Conservation (phyloP, 2,113 vertebrate genomes). For the Halichoeres trimaculatus region DNA sequence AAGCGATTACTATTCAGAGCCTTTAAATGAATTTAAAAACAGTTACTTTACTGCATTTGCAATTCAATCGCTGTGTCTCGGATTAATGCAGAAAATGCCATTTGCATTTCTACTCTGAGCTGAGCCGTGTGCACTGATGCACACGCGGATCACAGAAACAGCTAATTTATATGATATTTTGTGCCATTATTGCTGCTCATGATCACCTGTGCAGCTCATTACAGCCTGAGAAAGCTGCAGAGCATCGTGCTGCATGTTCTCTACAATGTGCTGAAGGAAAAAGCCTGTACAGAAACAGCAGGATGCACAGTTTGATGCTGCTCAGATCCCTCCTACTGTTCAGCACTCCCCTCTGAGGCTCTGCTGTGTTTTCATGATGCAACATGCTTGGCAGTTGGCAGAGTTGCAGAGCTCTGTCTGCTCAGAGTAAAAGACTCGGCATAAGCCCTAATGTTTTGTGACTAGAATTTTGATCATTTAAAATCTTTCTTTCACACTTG, state of each 20-base stretch:
- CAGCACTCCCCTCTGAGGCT: conserved; percentile 61
- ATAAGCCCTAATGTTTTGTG: conserved; percentile 65
- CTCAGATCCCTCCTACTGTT: conserved; percentile 65
- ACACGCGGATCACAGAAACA: conserved; percentile 47
- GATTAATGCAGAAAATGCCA: conserved; percentile 74
- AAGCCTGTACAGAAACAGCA: conserved; percentile 44
- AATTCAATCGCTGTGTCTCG: conserved; percentile 73
- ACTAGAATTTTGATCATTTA: conserved; percentile 76
- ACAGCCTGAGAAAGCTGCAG: conserved; percentile 1
- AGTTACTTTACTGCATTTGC: conserved; percentile 76
- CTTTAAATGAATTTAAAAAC: conserved; percentile 76
- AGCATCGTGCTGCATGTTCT: conserved; percentile 16
- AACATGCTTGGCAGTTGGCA: conserved; percentile 69
- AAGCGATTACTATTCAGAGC: conserved; percentile 67
- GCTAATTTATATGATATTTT: conserved; percentile 59
- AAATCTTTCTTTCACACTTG: conserved; percentile 59
- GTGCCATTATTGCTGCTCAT: conserved; percentile 56
- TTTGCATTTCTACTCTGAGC: conserved; percentile 71
- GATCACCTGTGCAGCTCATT: conserved; percentile 61
- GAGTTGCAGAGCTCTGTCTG: conserved; percentile 59
- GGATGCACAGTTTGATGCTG: conserved; percentile 39
- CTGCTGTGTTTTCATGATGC: conserved; percentile 75
- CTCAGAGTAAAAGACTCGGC: conserved; percentile 58
- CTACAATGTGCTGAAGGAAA: neutral
- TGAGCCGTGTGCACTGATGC: conserved; percentile 55